These are phyloP conservation scores for Crepidodera aurea DNA, from an alignment of 2,888 invertebrate species.

Conservation along the genomic window DNA sequence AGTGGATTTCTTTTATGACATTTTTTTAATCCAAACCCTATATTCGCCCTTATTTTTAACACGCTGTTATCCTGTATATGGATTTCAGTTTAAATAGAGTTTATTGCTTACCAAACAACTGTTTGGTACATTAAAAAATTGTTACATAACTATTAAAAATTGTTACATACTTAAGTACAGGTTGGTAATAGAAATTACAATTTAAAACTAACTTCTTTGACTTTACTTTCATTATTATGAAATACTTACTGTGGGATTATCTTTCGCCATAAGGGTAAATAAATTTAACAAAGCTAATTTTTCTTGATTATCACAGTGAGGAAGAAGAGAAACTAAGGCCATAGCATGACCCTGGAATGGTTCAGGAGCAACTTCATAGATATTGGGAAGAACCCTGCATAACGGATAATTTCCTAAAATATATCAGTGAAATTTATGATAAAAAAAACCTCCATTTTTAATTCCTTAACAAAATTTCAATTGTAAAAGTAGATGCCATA, in stretches of 20 bases:
- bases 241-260: conserved; percentile 75
- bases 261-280: conserved; percentile 82
- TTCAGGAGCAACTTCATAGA: conserved; percentile 88
- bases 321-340: conserved; percentile 80
- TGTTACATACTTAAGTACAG: too few relatives aligned
- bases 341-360: conserved; percentile 86
- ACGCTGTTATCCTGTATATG: too few relatives aligned
- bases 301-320: conserved; percentile 86
- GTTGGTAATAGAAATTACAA: too few relatives aligned
- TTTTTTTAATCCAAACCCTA: too few relatives aligned
- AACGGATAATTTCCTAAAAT: conserved; percentile 85
- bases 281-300: conserved; percentile 84
- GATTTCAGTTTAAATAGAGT: too few relatives aligned
- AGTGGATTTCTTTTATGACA: conserved; percentile 22
- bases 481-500: conserved; percentile 17
- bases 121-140: too few relatives aligned
- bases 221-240: too few relatives aligned
- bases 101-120: too few relatives aligned
- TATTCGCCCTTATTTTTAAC: too few relatives aligned
- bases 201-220: too few relatives aligned
- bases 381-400: conserved; percentile 86
- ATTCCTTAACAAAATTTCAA: neutral
- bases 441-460: conserved; percentile 12
- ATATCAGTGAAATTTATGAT: too few relatives aligned
- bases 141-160: too few relatives aligned